These are phyloP conservation scores for Euura lappo DNA, from an alignment of 1,140 invertebrate genomes.

Conservation along the genomic window DNA sequence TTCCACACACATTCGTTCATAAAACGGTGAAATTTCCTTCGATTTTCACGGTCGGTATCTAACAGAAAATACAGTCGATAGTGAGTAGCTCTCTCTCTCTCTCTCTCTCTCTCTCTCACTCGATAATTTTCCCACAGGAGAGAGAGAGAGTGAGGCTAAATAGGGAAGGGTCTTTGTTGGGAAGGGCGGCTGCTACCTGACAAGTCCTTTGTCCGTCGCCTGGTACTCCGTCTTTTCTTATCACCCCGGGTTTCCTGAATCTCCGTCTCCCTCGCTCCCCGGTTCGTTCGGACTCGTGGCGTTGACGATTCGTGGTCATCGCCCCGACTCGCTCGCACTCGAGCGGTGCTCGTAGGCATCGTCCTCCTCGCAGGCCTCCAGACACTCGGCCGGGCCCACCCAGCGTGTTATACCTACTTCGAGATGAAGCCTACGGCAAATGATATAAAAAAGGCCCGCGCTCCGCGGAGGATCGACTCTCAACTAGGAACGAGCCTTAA, in stretches of 20 bases:
- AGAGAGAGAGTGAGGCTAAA: background rate
- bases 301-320: background rate
- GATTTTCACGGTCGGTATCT: no score
- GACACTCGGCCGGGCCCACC: conserved; percentile 27
- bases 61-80: no score
- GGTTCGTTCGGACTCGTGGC: background rate
- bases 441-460: conserved; percentile 21
- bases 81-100: background rate
- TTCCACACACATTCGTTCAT: no score
- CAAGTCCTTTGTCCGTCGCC: conserved; percentile 44
- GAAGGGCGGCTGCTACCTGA: conserved; percentile 42
- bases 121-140: background rate
- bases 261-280: conserved; percentile 30
- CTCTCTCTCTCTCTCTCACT: background rate
- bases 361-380: conserved; percentile 12
- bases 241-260: background rate
- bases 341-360: background rate
- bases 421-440: conserved; percentile 23
- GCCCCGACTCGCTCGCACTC: background rate
- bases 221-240: conserved; percentile 24
- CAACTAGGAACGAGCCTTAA: conserved; percentile 5
- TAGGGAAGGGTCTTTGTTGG: conserved; percentile 14
- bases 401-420: conserved; percentile 27
- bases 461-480: background rate
- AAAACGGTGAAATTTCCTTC: no score